These are phyloP conservation scores for Thalpophila matura DNA, from an alignment of 2,888 invertebrate genomes.

Conservation along the genomic window DNA sequence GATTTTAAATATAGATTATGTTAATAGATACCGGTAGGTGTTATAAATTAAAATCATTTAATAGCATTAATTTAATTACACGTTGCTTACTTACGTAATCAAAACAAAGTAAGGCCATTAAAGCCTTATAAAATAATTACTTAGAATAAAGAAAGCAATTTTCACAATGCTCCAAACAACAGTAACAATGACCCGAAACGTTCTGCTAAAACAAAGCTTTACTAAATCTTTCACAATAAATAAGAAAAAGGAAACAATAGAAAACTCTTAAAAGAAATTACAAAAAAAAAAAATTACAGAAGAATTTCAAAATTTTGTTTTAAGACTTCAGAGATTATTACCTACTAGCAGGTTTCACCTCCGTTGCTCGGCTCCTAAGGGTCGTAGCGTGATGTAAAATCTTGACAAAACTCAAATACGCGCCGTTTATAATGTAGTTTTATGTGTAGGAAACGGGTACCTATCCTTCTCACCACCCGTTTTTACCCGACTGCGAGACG, in stretches of 20 bases:
- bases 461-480: too few species aligned
- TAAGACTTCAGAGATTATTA: fast-evolving
- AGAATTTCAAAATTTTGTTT: not conserved
- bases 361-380: too few species aligned
- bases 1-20: not conserved
- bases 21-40: too few species aligned
- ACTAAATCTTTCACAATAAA: conserved; percentile 8
- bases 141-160: conserved; percentile 18
- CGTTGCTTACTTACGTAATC: not conserved
- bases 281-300: not conserved
- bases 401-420: too few species aligned
- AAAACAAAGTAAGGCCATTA: not conserved
- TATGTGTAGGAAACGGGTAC: too few species aligned
- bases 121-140: conserved; percentile 2
- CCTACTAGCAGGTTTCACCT: too few species aligned
- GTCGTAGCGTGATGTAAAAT: too few species aligned
- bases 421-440: too few species aligned
- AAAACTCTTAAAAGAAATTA: conserved; percentile 11
- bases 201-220: conserved; percentile 31
- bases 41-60: not conserved
- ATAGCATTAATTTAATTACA: too few species aligned
- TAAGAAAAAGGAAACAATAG: conserved; percentile 21
- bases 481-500: too few species aligned
- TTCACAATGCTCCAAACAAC: not conserved
- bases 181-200: conserved; percentile 7